Conservation (phyloP, 2,113 vertebrate species). For the Melanerpes aurifrons region DNA sequence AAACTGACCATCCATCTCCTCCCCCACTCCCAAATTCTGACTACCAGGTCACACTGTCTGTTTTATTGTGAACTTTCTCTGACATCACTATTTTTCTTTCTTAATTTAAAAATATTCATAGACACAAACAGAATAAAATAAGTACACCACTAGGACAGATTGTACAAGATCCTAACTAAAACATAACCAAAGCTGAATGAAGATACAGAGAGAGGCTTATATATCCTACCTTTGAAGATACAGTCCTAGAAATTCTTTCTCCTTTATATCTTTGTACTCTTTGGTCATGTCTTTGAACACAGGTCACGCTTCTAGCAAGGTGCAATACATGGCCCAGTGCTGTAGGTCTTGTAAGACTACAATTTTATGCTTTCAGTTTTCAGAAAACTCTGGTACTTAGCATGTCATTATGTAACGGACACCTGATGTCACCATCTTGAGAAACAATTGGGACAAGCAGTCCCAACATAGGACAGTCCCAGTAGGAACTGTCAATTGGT, state of each 20-base stretch:
- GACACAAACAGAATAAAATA: neutral
- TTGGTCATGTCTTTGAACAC: neutral
- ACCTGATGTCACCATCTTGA: neutral
- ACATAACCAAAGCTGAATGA: neutral
- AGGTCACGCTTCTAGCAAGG: neutral
- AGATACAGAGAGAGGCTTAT: neutral
- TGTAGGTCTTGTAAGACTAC: neutral
- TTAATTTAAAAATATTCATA: neutral
- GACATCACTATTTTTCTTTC: neutral
- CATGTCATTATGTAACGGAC: neutral
- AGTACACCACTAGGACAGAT: neutral
- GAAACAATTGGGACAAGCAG: neutral
- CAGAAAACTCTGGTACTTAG: neutral
- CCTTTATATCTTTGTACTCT: neutral
- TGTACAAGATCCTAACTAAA: neutral
- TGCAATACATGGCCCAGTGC: neutral
- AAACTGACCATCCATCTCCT: neutral
- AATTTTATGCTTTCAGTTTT: neutral
- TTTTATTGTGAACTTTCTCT: neutral
- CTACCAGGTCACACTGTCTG: neutral
- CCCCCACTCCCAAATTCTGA: neutral
- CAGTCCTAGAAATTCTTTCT: neutral
- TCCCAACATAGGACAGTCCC: neutral
- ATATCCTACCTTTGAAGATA: neutral
- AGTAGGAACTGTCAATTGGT: neutral